These are phyloP conservation scores for Sipha flava DNA, from an alignment of 1,140 invertebrate genomes.

Conservation along the genomic window DNA sequence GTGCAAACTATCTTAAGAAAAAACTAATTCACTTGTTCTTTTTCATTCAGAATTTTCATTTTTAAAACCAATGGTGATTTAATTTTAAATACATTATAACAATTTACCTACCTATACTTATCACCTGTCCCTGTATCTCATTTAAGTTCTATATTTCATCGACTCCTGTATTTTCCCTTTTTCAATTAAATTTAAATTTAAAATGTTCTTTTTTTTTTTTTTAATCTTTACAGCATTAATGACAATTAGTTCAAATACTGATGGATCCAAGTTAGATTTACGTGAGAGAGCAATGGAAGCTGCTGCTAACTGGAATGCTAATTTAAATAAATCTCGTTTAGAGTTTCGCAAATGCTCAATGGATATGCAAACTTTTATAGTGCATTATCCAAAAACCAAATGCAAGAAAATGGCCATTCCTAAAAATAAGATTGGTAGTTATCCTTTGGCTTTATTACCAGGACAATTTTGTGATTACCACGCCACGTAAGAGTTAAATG, in stretches of 20 bases:
- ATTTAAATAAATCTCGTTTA: slow-evolving; percentile 62
- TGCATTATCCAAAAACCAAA: slow-evolving; percentile 57
- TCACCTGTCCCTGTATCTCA: too few species aligned
- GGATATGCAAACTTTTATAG: slow-evolving; percentile 65
- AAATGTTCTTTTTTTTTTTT: background rate
- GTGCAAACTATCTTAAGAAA: too few species aligned
- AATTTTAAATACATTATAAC: too few species aligned
- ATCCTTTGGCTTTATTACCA: slow-evolving; percentile 83
- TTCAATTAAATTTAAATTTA: too few species aligned
- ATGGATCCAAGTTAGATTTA: slow-evolving; percentile 53
- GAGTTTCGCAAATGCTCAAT: slow-evolving; percentile 61
- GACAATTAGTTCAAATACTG: slow-evolving; percentile 19
- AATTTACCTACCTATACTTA: too few species aligned
- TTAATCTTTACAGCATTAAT: background rate
- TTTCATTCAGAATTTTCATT: too few species aligned
- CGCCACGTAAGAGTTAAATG: slow-evolving; percentile 46
- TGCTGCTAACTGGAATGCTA: slow-evolving; percentile 78
- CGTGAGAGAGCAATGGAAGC: slow-evolving; percentile 79
- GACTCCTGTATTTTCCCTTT: too few species aligned
- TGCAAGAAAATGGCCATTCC: slow-evolving; percentile 47
- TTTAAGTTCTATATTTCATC: too few species aligned
- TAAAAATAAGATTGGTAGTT: slow-evolving; percentile 56
- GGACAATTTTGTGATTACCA: slow-evolving; percentile 88
- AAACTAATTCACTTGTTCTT: too few species aligned
- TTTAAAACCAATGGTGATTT: too few species aligned